Conservation (phyloP, 2,797 vertebrate species). For the Protonibea diacanthus region DNA sequence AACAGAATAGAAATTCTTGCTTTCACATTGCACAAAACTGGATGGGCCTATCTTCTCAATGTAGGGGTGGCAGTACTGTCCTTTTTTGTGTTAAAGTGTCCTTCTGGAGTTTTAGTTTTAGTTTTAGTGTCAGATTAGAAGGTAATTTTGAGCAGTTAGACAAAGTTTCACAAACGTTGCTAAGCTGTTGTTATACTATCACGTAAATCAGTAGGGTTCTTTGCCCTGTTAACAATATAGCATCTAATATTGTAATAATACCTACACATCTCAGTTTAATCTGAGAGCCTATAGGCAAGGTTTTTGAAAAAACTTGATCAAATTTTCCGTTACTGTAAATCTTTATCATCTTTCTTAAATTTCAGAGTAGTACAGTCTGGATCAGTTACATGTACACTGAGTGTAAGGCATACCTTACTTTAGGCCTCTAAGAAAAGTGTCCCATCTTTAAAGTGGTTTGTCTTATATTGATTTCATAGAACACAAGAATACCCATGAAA, state of each 20-base stretch:
- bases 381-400: background rate
- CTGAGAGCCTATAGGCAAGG: background rate
- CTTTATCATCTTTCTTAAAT: background rate
- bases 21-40: conserved; percentile 29
- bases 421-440: background rate
- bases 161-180: background rate
- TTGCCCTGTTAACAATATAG: background rate
- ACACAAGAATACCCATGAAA: background rate
- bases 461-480: background rate
- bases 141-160: conserved; percentile 21
- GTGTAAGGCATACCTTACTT: background rate
- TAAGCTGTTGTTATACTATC: background rate
- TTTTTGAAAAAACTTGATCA: background rate
- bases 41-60: conserved; percentile 10
- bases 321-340: background rate
- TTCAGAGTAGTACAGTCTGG: background rate
- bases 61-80: background rate
- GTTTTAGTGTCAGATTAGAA: conserved; percentile 42
- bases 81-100: conserved; percentile 39
- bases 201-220: background rate
- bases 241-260: background rate
- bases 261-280: conserved; percentile 12
- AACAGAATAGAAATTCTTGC: conserved; percentile 20
- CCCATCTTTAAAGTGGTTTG: background rate
- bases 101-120: conserved; percentile 37